Evolutionary conservation across 2,797 vertebrate genomes (phyloP).

Genomic region (Kryptopterus vitreolus): DNA sequence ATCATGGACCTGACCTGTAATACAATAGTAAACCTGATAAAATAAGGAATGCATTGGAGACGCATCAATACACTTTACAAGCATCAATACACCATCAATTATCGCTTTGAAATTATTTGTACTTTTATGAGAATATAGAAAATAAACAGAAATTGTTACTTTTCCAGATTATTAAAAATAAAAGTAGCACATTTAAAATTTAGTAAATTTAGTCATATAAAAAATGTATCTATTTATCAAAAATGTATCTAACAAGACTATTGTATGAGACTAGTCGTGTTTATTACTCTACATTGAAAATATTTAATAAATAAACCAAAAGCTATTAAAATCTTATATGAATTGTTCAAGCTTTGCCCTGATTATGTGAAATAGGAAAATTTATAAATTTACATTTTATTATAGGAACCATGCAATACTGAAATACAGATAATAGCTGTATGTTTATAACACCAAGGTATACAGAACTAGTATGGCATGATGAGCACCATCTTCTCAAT

Average conservation of each 20-base stretch:
- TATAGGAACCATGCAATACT: no score
- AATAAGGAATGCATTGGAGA: neutral
- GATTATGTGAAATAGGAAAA: neutral
- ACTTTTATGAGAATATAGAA: neutral
- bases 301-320: neutral
- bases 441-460: neutral
- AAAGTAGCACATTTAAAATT: no score
- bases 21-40: constrained; percentile 37
- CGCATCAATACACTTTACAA: neutral
- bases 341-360: neutral
- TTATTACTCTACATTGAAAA: neutral
- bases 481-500: neutral
- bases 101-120: neutral
- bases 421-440: neutral
- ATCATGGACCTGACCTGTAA: constrained; percentile 77
- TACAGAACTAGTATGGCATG: neutral
- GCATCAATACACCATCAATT: neutral
- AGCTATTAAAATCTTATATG: neutral
- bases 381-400: no score
- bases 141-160: neutral
- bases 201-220: no score
- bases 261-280: neutral
- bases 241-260: no score
- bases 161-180: neutral
- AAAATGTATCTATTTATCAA: no score